Percentiles rank a stretch among this genome's conserved stretches.
Conservation (phyloP, 2,113 vertebrate species). For the Genyomyrus donnyi region DNA sequence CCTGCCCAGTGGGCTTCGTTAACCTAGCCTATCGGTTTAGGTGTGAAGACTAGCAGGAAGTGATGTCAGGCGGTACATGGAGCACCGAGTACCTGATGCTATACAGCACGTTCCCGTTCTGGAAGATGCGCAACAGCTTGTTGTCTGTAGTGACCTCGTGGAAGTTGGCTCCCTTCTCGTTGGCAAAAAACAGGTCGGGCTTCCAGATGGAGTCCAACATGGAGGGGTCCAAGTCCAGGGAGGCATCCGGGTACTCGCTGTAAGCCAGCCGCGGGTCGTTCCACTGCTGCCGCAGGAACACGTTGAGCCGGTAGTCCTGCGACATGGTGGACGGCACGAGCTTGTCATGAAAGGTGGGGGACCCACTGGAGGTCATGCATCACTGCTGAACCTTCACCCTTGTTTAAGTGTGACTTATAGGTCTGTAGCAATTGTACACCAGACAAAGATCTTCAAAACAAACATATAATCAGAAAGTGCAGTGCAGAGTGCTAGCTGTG, state of each 20-base stretch:
- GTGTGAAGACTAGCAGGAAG: background rate
- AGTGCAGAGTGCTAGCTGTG: too few species aligned
- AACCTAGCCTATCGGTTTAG: background rate
- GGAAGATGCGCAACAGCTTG: conserved; percentile 88
- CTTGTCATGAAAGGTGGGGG: background rate
- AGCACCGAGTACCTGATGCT: conserved; percentile 72
- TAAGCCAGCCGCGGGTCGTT: conserved; percentile 86
- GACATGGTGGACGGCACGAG: conserved; percentile 1
- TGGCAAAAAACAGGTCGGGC: conserved; percentile 88
- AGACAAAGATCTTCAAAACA: background rate
- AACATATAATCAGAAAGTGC: background rate
- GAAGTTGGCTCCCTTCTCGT: conserved; percentile 88
- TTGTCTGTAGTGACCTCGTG: conserved; percentile 89
- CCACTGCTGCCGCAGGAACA: conserved; percentile 88
- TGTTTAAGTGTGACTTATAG: background rate
- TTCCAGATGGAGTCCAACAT: conserved; percentile 95
- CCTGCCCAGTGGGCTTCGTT: background rate
- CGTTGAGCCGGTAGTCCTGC: conserved; percentile 85
- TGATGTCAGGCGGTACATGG: background rate
- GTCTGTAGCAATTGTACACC: background rate
- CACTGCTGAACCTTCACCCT: background rate
- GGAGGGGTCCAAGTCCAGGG: conserved; percentile 82
- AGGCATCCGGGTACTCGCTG: conserved; percentile 80
- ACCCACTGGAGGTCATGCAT: background rate
- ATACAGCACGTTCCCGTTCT: conserved; percentile 85